Evolutionary conservation across 92 coral and sea anemone genomes (phyloP), one percentile per base, ranked within the genome.

Genomic region (Zoanthus solanderi): DNA sequence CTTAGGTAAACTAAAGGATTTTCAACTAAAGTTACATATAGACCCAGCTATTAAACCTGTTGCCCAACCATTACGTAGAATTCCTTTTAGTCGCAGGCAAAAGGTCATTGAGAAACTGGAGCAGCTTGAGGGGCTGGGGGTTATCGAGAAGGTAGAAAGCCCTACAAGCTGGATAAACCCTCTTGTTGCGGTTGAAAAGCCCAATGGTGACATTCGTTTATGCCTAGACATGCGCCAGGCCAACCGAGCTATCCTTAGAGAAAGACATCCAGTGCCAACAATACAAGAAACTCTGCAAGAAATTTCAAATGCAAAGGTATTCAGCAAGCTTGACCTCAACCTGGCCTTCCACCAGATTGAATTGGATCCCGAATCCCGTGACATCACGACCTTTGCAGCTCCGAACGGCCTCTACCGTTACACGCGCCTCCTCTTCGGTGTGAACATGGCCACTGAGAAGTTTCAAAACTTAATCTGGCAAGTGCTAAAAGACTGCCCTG

Each of bases 161-260:
- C 44, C 63, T 12, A 81, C 93, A 14, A 87, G 60, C 85, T 92
- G 88, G 88, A 57, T 92, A 52, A 86, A 89, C 48, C 92, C 94
- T 1, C 76, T 81, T 2, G 93, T 93, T 44, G 90, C 86, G 3
- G 94, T 88, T 1, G 90, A 90, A 72, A 91, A 93, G 76, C 53
- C 92, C 9, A 86, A 86, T 57, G 88, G 91, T 4, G 91, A 91
- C 67, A 79, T 86, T n/a, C 48, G 90, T 29, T 66, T 86, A 52
- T 91, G 94, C 71, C 89, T 89, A 4, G 91, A 91, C 72, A 93
- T 93, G 94, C 76, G 94, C 17, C 88, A 91, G 66, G 93, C 88
- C 16, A 89, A 87, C 77, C 78, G 75, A 50, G 94, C 94, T 13
- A 91, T 91, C 30, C 80, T 87, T 1, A 88, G 90, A 18, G 90